phyloP scores from a whole-genome alignment of 2,888 invertebrate species.

The Trichacis sp. region DNA sequence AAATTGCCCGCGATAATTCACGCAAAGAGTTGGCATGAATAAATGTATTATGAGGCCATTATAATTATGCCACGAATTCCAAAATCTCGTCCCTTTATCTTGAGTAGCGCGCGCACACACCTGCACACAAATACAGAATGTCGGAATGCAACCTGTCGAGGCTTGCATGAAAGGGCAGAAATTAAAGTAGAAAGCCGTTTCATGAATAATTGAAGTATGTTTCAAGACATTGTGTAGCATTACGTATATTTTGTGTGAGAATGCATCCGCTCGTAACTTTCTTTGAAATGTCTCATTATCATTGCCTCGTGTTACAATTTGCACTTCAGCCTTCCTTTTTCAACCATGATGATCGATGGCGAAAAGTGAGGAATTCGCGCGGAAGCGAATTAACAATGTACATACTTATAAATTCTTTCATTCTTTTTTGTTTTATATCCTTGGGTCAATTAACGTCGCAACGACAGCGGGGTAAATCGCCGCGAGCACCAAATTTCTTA shows the following conservation, averaged over 20 bases:
- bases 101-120: neutral
- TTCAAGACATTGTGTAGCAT: slow-evolving; percentile 5
- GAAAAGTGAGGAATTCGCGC: no score
- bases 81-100: slow-evolving; percentile 5
- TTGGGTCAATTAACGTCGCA: no score
- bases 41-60: neutral
- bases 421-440: no score
- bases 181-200: slow-evolving; percentile 56
- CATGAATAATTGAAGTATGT: slow-evolving; percentile 51
- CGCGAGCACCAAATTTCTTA: no score
- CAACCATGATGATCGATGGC: neutral
- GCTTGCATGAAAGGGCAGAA: slow-evolving; percentile 26
- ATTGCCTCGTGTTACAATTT: neutral
- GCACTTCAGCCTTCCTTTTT: neutral
- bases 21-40: neutral
- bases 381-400: no score
- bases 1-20: neutral
- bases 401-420: no score
- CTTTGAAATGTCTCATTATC: slow-evolving; percentile 5
- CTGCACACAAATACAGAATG: no score
- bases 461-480: no score
- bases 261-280: slow-evolving; percentile 11
- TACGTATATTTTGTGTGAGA: slow-evolving; percentile 1
- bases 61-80: slow-evolving; percentile 2
- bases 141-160: slow-evolving; percentile 1